Percentiles rank a stretch among this genome's conserved stretches.
These are phyloP conservation scores for Dromiciops gliroides DNA, from an alignment of 2,113 vertebrate genomes.

Conservation along the genomic window DNA sequence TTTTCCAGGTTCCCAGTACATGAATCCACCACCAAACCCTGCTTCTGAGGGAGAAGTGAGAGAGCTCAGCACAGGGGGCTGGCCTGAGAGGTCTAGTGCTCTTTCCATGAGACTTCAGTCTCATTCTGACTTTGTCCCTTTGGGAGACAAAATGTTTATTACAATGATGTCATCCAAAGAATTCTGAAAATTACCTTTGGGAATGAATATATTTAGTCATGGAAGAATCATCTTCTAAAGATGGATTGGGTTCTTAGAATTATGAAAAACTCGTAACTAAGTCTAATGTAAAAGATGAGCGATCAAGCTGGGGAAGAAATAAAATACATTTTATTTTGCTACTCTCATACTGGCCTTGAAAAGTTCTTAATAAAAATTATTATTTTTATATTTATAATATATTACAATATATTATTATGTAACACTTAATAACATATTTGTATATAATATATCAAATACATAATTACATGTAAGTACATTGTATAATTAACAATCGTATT, in stretches of 20 bases:
- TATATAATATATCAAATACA: too few relatives aligned
- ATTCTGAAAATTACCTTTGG: neutral
- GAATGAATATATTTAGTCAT: neutral
- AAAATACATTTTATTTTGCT: too few relatives aligned
- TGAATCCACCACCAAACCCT: neutral
- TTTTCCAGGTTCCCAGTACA: neutral
- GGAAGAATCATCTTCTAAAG: neutral
- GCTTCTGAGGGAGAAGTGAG: neutral
- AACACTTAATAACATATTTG: too few relatives aligned
- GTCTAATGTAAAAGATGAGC: neutral
- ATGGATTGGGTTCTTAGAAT: neutral
- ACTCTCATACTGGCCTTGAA: too few relatives aligned
- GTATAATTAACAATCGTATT: too few relatives aligned
- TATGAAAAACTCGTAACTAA: neutral
- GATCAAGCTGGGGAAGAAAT: too few relatives aligned
- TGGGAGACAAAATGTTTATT: neutral
- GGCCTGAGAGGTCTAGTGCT: neutral
- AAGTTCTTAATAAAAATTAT: too few relatives aligned
- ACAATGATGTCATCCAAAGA: neutral
- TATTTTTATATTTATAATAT: too few relatives aligned
- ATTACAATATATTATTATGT: too few relatives aligned
- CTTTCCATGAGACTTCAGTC: neutral
- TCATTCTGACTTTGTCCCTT: neutral
- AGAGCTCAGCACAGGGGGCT: neutral
- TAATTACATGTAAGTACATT: too few relatives aligned